Percentiles rank a stretch among this genome's conserved stretches.
These are phyloP conservation scores for Leucoraja ocellata DNA, from an alignment of 2,797 vertebrate genomes.

Conservation along the genomic window DNA sequence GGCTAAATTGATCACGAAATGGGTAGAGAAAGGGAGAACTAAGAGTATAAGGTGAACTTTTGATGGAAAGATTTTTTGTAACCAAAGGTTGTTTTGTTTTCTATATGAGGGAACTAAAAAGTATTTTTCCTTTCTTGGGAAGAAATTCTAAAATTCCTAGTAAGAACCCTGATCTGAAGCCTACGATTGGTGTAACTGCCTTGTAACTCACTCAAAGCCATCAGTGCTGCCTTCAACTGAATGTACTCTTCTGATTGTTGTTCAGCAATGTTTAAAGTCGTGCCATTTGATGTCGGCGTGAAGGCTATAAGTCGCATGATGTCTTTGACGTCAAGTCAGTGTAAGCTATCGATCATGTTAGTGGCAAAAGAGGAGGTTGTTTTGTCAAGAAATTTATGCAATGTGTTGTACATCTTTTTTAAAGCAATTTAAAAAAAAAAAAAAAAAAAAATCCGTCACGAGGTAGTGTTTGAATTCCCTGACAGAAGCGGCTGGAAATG, in stretches of 20 bases:
- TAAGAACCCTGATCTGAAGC: slow-evolving; percentile 35
- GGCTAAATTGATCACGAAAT: slow-evolving; percentile 1
- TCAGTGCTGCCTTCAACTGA: slow-evolving; percentile 12
- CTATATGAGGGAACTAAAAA: neutral
- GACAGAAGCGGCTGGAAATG: slow-evolving; percentile 26
- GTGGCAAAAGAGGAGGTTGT: slow-evolving; percentile 34
- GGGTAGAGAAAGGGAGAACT: neutral
- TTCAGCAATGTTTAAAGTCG: slow-evolving; percentile 25
- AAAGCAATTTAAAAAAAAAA: slow-evolving; percentile 24
- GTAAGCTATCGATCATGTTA: slow-evolving; percentile 34
- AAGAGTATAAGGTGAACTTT: neutral
- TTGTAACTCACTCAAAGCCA: slow-evolving; percentile 34
- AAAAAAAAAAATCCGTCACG: slow-evolving; percentile 22
- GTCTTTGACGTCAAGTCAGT: slow-evolving; percentile 37
- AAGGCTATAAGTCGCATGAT: slow-evolving; percentile 14
- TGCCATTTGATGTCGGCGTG: slow-evolving; percentile 34
- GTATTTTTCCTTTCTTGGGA: neutral
- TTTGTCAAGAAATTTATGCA: slow-evolving; percentile 29
- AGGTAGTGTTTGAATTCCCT: slow-evolving; percentile 25
- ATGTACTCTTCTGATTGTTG: slow-evolving; percentile 35
- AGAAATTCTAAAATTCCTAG: slow-evolving; percentile 21
- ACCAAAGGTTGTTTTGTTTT: neutral
- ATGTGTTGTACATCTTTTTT: slow-evolving; percentile 36
- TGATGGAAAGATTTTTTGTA: neutral
- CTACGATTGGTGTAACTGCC: slow-evolving; percentile 34